Evolutionary conservation across 2,797 vertebrate species (phyloP).

Genomic region (Hydrophis major): DNA sequence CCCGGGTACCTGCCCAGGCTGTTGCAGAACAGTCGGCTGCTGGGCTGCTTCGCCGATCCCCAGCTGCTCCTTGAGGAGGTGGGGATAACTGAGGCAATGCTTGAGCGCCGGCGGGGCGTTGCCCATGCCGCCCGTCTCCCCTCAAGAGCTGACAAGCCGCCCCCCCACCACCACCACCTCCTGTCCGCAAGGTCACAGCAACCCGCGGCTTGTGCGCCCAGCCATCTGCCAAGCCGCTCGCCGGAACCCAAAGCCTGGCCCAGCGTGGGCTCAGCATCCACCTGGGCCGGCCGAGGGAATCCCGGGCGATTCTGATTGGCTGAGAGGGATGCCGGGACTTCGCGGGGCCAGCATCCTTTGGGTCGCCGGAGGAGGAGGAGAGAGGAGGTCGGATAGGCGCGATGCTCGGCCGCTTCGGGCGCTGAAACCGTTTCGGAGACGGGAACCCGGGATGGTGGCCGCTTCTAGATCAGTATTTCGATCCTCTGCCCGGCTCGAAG

Average conservation of each 20-base stretch:
- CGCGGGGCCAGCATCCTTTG: not conserved
- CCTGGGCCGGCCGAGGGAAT: not conserved
- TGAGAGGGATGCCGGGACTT: constrained; percentile 4
- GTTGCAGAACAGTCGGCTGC: constrained; percentile 66
- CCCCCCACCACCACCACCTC: not conserved
- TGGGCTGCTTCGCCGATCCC: constrained; percentile 73
- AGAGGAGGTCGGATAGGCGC: not conserved
- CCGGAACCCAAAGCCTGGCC: not conserved
- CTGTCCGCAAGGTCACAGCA: constrained; percentile 14
- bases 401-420: constrained; percentile 7
- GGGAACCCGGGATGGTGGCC: no score
- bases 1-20: constrained; percentile 77
- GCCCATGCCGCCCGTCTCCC: constrained; percentile 84
- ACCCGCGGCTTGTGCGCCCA: not conserved
- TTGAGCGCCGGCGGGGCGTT: constrained; percentile 85
- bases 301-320: constrained; percentile 43
- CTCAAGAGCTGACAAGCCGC: not conserved
- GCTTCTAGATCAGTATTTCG: not conserved
- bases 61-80: constrained; percentile 81
- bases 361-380: not conserved
- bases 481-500: not conserved
- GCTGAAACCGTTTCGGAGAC: not conserved
- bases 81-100: constrained; percentile 88
- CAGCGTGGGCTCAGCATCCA: not conserved
- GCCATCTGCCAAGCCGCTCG: not conserved